Percentiles rank a stretch among this genome's conserved stretches.
Evolutionary conservation across 2,888 invertebrate genomes (phyloP).

Genomic region (Agrotis clavis): DNA sequence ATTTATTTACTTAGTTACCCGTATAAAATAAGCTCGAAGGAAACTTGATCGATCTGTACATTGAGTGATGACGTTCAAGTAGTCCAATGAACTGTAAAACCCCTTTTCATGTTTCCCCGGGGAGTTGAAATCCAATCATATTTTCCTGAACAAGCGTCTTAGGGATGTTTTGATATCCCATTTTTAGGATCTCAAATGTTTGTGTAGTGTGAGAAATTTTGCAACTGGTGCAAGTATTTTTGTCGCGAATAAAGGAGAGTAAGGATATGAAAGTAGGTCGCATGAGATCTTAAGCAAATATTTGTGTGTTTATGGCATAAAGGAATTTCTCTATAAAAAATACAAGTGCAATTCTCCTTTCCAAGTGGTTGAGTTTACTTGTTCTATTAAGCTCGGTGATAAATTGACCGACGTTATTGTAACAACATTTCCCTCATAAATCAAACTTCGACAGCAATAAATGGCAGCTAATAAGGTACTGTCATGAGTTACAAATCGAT

Average conservation of each 20-base stretch:
- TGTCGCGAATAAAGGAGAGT: conserved; percentile 17
- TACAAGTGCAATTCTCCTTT: not conserved
- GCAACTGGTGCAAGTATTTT: conserved; percentile 34
- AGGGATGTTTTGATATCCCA: conserved; percentile 57
- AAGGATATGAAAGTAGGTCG: not conserved
- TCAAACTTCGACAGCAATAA: conserved; percentile 6
- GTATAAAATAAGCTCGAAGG: conserved; percentile 9
- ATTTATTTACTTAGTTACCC: conserved; percentile 14
- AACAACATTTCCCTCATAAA: conserved; percentile 11
- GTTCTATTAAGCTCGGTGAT: not conserved
- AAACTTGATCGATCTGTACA: conserved; percentile 49
- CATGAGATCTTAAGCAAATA: not conserved
- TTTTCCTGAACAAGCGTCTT: conserved; percentile 45
- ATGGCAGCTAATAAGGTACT: not conserved
- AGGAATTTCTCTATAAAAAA: not conserved
- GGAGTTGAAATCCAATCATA: conserved; percentile 63
- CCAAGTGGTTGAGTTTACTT: not conserved
- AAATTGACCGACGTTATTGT: not conserved
- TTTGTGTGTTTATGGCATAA: no score
- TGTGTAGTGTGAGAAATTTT: conserved; percentile 41
- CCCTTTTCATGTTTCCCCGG: conserved; percentile 43
- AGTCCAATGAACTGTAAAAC: conserved; percentile 61
- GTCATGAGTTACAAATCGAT: conserved; percentile 4
- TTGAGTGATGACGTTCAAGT: conserved; percentile 49
- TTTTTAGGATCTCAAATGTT: conserved; percentile 44